Base-by-base conservation (phyloP, 2,888 invertebrate species). In the Caenorhabditis japonica region DNA sequence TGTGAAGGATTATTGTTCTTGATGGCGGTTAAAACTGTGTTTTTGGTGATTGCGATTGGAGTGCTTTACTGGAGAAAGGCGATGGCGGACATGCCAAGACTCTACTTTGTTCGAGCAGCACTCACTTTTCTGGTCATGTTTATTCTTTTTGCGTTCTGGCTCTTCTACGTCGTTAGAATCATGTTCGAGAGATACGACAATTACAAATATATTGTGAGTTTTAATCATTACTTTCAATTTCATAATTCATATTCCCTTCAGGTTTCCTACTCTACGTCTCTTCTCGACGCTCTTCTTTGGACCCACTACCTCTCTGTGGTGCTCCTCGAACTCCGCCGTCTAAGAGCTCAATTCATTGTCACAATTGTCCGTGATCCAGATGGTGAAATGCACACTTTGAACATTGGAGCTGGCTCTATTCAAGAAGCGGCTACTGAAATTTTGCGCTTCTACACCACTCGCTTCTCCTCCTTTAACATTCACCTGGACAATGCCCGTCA, bases 381-480 rank as follows among this genome's bases (percentile, higher is more conserved):
- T 88, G 97, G 97, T 0, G 93, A 94, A 82, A 93, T 94, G 77
- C 91, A 92, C 81, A 93, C 94, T 0, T 96, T 94, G 88, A 92
- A 92, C n/a, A 92, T 95, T 15, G 89, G 82, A 19, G 68, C 86
- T 39, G 90, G 97, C 75, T 95, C 95, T 84, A 94, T 97, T 83
- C 97, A 97, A 88, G 90, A 96, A 84, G 94, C 97, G 0, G 96
- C 97, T 0, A 93, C 95, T 8, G 94, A 94, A 93, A 92, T 95
- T 4, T 89, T 97, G 39, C 94, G 97, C 88, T 93, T 92, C 84
- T 99, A 99, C 89, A 96, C 97, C 87, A 93, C 94, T 0, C 95
- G 95, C 87, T 99, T 99, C 88, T 92, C 94, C 0, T 93, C 95
- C 79, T 99, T 95, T 88, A 99, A 99, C 90, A 96, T 96, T 0